These are phyloP conservation scores for Gonatopus flavifemur DNA, from an alignment of 1,140 invertebrate species.

Conservation along the genomic window DNA sequence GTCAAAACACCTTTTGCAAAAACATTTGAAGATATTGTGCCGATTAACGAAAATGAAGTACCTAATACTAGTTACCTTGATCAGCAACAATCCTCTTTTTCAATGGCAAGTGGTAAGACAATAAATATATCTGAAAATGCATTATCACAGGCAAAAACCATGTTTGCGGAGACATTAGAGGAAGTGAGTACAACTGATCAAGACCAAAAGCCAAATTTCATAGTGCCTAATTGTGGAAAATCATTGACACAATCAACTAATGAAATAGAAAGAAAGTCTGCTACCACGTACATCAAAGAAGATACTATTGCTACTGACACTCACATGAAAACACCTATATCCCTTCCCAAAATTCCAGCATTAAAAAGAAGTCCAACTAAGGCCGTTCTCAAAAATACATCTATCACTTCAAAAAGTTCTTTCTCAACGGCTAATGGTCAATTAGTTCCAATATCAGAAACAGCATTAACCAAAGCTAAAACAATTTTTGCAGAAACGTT, in stretches of 20 bases:
- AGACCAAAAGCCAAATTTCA: no score
- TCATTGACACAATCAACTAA: slow-evolving; percentile 23
- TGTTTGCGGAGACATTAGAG: background rate
- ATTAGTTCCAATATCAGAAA: slow-evolving; percentile 11
- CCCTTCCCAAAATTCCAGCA: background rate
- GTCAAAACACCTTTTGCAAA: slow-evolving; percentile 17
- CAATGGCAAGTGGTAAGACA: slow-evolving; percentile 31
- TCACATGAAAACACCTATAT: no score
- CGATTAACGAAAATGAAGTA: background rate
- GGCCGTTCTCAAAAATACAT: background rate
- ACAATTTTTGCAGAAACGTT: slow-evolving; percentile 10
- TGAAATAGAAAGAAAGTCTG: slow-evolving; percentile 32
- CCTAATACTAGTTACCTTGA: background rate
- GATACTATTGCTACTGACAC: no score
- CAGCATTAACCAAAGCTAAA: slow-evolving; percentile 21
- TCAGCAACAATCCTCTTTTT: background rate
- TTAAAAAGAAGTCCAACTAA: background rate
- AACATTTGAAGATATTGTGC: background rate
- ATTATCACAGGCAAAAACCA: slow-evolving; percentile 20
- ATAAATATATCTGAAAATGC: slow-evolving; percentile 26
- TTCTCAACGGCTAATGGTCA: slow-evolving; percentile 45
- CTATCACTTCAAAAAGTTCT: slow-evolving; percentile 1
- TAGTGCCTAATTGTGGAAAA: no score
- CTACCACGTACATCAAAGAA: slow-evolving; percentile 5
- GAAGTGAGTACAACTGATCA: background rate